Conservation (phyloP, 2,888 invertebrate species). For the Lampropteryx suffumata region DNA sequence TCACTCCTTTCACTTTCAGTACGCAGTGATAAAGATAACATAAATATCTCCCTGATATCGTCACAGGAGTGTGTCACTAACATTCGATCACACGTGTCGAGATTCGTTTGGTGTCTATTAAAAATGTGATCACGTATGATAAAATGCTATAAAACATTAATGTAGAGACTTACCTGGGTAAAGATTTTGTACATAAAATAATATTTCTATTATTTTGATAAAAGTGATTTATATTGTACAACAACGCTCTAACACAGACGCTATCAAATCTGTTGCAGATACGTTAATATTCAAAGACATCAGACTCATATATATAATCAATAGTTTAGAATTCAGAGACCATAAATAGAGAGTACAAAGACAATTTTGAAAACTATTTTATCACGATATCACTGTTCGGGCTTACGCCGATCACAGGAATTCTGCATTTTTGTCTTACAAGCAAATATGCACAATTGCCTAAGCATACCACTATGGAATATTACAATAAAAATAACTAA, state of each 20-base stretch:
- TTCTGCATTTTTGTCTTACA: too few species aligned
- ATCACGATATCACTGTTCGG: too few species aligned
- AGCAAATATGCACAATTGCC: too few species aligned
- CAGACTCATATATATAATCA: too few species aligned
- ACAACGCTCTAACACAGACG: neutral
- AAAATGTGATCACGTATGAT: slow-evolving; percentile 19
- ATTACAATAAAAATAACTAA: too few species aligned
- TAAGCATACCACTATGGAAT: too few species aligned
- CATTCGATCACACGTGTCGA: slow-evolving; percentile 24
- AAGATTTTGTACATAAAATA: neutral
- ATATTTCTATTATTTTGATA: slow-evolving; percentile 1
- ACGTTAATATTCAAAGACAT: too few species aligned
- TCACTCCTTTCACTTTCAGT: slow-evolving; percentile 9
- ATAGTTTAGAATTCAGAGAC: too few species aligned
- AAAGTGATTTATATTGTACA: slow-evolving; percentile 3
- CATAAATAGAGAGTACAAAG: too few species aligned
- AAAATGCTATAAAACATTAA: slow-evolving; percentile 8
- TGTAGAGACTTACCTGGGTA: neutral
- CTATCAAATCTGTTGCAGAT: too few species aligned
- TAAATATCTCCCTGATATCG: slow-evolving; percentile 20
- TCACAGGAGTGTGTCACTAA: slow-evolving; percentile 20
- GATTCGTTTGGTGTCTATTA: slow-evolving; percentile 18
- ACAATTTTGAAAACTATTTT: too few species aligned
- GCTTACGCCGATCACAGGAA: too few species aligned
- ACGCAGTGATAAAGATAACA: slow-evolving; percentile 17